These are phyloP conservation scores for Archips crataeganus DNA, from an alignment of 2,888 invertebrate species.

Conservation along the genomic window DNA sequence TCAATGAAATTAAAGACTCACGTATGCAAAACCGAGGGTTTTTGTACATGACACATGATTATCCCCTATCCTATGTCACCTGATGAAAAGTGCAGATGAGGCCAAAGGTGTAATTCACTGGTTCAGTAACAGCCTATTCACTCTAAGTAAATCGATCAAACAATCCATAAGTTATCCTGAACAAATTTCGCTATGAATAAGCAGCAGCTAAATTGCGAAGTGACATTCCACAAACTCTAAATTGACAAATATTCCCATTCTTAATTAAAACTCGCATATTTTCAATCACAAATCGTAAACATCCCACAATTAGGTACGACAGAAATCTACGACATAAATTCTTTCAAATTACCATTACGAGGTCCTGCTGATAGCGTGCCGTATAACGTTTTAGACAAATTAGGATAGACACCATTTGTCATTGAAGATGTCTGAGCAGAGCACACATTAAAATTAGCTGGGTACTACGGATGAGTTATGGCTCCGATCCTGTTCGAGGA, in stretches of 20 bases:
- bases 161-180: not conserved
- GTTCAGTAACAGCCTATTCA: no score
- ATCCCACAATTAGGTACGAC: slow-evolving; percentile 38
- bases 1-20: no score
- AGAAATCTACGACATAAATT: slow-evolving; percentile 55
- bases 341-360: slow-evolving; percentile 52
- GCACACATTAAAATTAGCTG: slow-evolving; percentile 61
- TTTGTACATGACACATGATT: no score
- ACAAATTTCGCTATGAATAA: not conserved
- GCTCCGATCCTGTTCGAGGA: slow-evolving; percentile 48
- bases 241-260: slow-evolving; percentile 5
- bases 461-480: slow-evolving; percentile 63
- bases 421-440: slow-evolving; percentile 51
- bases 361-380: slow-evolving; percentile 70
- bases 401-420: slow-evolving; percentile 75
- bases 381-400: slow-evolving; percentile 73
- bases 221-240: not conserved
- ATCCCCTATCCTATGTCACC: no score
- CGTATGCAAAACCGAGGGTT: no score
- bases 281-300: slow-evolving; percentile 36
- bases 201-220: not conserved
- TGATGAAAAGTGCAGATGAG: no score
- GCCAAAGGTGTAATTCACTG: no score
- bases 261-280: slow-evolving; percentile 18
- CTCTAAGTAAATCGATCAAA: not conserved